These are phyloP conservation scores for Zygaena filipendulae DNA, from an alignment of 2,888 invertebrate genomes.

Conservation along the genomic window DNA sequence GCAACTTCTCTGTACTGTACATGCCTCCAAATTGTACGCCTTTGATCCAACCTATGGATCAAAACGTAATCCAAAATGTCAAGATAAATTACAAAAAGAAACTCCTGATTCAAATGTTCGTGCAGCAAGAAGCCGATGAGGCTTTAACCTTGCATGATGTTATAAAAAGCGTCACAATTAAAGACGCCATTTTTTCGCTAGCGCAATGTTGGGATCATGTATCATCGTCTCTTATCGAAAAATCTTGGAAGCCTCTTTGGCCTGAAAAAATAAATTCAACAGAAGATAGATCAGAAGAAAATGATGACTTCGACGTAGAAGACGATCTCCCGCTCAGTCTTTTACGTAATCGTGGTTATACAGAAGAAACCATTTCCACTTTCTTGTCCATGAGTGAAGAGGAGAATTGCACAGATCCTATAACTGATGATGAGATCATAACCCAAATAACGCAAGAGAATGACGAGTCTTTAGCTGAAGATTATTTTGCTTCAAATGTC, in stretches of 20 bases:
- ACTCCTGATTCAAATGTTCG: too few relatives aligned
- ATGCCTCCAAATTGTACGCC: slow-evolving; percentile 6
- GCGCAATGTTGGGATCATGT: slow-evolving; percentile 11
- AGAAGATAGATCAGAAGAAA: slow-evolving; percentile 12
- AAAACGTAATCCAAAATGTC: slow-evolving; percentile 5
- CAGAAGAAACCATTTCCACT: too few relatives aligned
- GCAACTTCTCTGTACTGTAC: too few relatives aligned
- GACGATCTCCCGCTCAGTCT: slow-evolving; percentile 11
- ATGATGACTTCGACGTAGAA: slow-evolving; percentile 9
- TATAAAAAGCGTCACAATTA: slow-evolving; percentile 10
- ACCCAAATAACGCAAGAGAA: slow-evolving; percentile 12
- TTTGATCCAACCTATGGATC: slow-evolving; percentile 6
- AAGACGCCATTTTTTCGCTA: slow-evolving; percentile 13
- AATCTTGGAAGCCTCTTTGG: slow-evolving; percentile 12
- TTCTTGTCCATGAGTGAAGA: slow-evolving; percentile 10
- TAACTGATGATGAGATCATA: slow-evolving; percentile 14
- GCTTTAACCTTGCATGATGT: slow-evolving; percentile 5
- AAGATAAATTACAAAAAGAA: slow-evolving; percentile 6
- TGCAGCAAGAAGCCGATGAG: too few relatives aligned
- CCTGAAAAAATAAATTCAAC: slow-evolving; percentile 11
- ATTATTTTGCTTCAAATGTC: slow-evolving; percentile 9
- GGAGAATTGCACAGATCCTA: slow-evolving; percentile 12
- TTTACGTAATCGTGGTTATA: too few relatives aligned
- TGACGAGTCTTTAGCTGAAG: slow-evolving; percentile 8
- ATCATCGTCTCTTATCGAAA: slow-evolving; percentile 5